Base-by-base conservation (phyloP, 2,888 invertebrate genomes). In the Tetragonisca angustula region DNA sequence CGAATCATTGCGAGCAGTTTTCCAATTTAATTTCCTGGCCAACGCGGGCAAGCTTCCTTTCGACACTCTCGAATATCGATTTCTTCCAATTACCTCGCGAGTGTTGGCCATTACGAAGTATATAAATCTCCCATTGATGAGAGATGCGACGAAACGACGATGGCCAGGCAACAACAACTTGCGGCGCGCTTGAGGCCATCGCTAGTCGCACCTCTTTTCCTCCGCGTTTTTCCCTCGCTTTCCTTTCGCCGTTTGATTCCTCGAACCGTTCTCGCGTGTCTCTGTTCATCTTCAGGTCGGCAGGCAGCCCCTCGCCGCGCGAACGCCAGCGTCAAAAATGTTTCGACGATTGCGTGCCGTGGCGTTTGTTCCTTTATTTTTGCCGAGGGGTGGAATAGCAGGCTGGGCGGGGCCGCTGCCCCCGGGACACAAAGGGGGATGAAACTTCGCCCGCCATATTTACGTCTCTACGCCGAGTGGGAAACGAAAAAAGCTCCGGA, bases 391-490 rank as follows among this genome's bases (percentile, higher is more conserved):
- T 88, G 89, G 89, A 92, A 92, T 92, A 91, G 87, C 91, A 87
- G 85, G 83, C 90, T 92, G 92, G 92, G 92, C 92, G 92, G 92
- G 89, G 92, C 90, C 74, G 90, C 90, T 80, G 84, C 84, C 87
- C 83, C 90, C 85, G 83, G 86, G 86, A 88, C 89, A 90, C 88
- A 89, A 88, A 90, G 89, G 89, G 93, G 93, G 92, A 92, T 92
- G 93, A 92, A 93, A 92, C 93, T 93, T 93, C 90, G 91, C 88
- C 91, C 92, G 93, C 93, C 93, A 94, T 93, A 94, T 93, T 94
- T 93, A 94, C 93, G 93, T 93, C 91, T 91, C 90, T 83, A 67
- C 74, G 85, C 84, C 81, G 85, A 84, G 89, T 86, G 90, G 86
- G 83, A 90, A 86, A 87, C 84, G 84, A 86, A 89, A 88, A 89